Percentiles rank a stretch among this genome's conserved stretches.
These are phyloP conservation scores for Scaptomyza polygonia DNA, from an alignment of 2,888 invertebrate species.

Conservation along the genomic window DNA sequence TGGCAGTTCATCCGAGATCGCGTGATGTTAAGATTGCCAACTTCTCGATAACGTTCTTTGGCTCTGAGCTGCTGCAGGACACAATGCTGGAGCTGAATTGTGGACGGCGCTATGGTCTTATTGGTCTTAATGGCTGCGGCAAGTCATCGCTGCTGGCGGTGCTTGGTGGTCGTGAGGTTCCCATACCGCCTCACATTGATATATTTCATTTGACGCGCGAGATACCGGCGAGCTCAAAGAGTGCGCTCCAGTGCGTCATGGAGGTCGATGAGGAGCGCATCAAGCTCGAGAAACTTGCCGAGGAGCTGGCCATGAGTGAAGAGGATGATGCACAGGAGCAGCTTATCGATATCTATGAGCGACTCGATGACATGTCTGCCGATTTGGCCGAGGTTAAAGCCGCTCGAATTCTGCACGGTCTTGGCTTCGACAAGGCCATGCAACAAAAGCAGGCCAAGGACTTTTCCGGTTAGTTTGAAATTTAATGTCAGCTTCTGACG, in stretches of 20 bases:
- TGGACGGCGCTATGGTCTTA: conserved; percentile 97
- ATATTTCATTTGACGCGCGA: conserved; percentile 98
- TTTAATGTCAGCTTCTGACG: not conserved
- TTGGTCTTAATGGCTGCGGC: conserved; percentile 99
- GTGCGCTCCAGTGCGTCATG: conserved; percentile 98
- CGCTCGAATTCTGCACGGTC: conserved; percentile 96
- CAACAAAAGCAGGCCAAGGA: conserved; percentile 94
- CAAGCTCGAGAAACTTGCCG: conserved; percentile 95
- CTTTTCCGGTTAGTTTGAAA: conserved; percentile 86
- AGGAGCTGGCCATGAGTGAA: conserved; percentile 92
- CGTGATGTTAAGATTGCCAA: conserved; percentile 98
- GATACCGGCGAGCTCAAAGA: conserved; percentile 99
- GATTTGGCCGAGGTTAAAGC: conserved; percentile 98
- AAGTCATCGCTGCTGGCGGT: conserved; percentile 97
- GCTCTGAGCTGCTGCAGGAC: conserved; percentile 97
- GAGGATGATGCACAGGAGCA: conserved; percentile 98
- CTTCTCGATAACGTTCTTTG: conserved; percentile 99
- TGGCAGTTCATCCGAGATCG: conserved; percentile 97
- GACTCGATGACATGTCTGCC: conserved; percentile 97
- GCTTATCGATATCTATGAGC: conserved; percentile 98
- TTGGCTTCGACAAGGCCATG: conserved; percentile 96
- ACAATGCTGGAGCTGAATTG: conserved; percentile 98
- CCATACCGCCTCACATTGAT: conserved; percentile 98
- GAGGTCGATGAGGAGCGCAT: conserved; percentile 98
- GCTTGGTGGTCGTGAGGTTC: conserved; percentile 96